phyloP scores from a whole-genome alignment of 2,113 vertebrate genomes.

The Phainopepla nitens region DNA sequence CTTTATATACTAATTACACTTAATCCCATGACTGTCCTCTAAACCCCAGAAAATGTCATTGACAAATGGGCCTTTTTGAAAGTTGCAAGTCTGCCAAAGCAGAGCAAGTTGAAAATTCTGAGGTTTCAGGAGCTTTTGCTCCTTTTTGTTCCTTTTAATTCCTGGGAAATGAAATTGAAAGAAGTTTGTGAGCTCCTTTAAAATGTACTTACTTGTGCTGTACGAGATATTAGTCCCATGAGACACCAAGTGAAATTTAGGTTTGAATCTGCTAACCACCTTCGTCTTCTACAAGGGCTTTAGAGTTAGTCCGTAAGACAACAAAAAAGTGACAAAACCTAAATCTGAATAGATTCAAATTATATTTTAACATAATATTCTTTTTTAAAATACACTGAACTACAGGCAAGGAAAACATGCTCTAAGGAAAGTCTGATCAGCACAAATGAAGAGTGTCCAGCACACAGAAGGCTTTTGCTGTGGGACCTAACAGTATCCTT shows the following conservation, averaged over 20 bases:
- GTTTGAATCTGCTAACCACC: background rate
- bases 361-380: background rate
- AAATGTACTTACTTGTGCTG: background rate
- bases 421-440: background rate
- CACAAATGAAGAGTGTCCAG: background rate
- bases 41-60: background rate
- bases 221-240: background rate
- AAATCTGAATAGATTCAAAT: background rate
- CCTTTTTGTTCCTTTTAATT: background rate
- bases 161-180: background rate
- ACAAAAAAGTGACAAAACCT: background rate
- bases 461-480: background rate
- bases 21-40: background rate
- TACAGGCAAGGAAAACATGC: background rate
- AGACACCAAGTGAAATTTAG: background rate
- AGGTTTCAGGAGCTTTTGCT: background rate
- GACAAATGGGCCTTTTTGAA: background rate
- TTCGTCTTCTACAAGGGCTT: background rate
- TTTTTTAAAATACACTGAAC: background rate
- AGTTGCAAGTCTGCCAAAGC: background rate
- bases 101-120: background rate
- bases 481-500: background rate
- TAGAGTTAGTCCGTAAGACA: background rate
- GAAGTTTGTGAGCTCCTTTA: background rate
- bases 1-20: background rate